Percentiles rank a stretch among this genome's conserved stretches.
Evolutionary conservation across 2,888 invertebrate species (phyloP).

Genomic region (Andrena dorsata): DNA sequence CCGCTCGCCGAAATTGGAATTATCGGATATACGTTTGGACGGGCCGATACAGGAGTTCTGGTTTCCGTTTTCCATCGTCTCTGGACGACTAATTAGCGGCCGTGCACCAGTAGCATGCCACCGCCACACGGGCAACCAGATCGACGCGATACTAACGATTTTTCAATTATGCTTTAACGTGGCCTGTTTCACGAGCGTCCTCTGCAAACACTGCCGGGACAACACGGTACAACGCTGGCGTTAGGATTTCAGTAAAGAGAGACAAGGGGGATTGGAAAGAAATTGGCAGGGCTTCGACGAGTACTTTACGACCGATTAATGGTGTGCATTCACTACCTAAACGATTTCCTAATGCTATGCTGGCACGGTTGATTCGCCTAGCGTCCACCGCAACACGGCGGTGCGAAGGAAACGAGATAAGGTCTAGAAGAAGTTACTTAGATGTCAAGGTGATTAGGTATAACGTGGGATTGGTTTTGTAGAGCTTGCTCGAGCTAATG

Average conservation of each 20-base stretch:
- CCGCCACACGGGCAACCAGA: conserved; percentile 63
- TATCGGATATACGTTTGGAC: conserved; percentile 67
- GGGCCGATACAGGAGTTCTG: conserved; percentile 34
- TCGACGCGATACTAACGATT: conserved; percentile 83
- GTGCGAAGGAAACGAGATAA: too few species aligned
- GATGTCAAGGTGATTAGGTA: too few species aligned
- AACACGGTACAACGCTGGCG: too few species aligned
- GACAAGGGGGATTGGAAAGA: neutral
- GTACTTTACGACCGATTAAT: neutral
- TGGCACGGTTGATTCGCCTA: too few species aligned
- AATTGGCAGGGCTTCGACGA: neutral
- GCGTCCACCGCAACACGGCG: too few species aligned
- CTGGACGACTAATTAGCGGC: conserved; percentile 76
- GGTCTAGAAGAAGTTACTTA: too few species aligned
- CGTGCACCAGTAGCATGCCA: conserved; percentile 41
- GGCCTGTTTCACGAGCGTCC: conserved; percentile 48
- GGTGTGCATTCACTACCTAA: neutral
- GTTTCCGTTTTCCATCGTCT: conserved; percentile 51
- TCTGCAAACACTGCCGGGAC: neutral
- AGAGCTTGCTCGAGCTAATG: neutral
- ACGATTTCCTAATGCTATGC: too few species aligned
- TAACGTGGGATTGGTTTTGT: neutral
- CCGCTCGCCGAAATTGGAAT: conserved; percentile 67
- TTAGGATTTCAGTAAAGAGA: neutral
- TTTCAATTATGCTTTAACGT: conserved; percentile 83